Base-by-base conservation (phyloP, 2,888 invertebrate species). In the Nemotelus nigrinus region DNA sequence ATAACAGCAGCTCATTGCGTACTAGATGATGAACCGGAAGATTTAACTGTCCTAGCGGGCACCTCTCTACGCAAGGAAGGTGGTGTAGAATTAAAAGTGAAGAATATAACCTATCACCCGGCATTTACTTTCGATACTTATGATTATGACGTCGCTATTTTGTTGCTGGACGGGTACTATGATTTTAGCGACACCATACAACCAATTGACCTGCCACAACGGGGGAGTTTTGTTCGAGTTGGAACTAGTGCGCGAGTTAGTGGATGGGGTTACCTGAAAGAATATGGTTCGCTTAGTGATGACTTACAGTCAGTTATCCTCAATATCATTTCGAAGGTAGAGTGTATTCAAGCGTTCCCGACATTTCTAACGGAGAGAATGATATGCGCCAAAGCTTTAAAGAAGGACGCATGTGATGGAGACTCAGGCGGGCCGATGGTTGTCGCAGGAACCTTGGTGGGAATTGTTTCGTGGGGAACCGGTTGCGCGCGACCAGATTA, bases 1-100 rank as follows among this genome's bases (percentile, higher is more conserved):
- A 64, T 83, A 57, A 83, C 82, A 43, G 81, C 82, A 3, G 81
- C 81, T 6, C 82, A 82, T 77, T 82, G 81, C 64, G 64, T 81
- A n/a, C 41, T 41, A 7, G 50, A 48, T 44, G 58, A 68, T 3
- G 55, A 53, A 1, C 39, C 25, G 3, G 44, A 7, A 25, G 53
- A 44, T 3, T 8, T 70, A 7, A 53, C 55, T 7, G 55, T 70
- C 4, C 7, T 50, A 3, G 70, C 70, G 4, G 70, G 70, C 25
- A 41, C 50, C 8, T 53, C 70, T 6, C 10, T 43, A 7, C 39
- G 50, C 39, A 48, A 41, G 10, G 3, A 7, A 7, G 70, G 70
- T 3, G 70, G 70, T 3, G 53, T 53, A 8, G 55, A 53, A 39
- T n/a, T 4, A 39, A 5, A 10, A 2, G 70, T 70, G 0, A 6